These are phyloP conservation scores for Anguilla pacifica DNA, from an alignment of 2,797 vertebrate genomes.

Conservation along the genomic window DNA sequence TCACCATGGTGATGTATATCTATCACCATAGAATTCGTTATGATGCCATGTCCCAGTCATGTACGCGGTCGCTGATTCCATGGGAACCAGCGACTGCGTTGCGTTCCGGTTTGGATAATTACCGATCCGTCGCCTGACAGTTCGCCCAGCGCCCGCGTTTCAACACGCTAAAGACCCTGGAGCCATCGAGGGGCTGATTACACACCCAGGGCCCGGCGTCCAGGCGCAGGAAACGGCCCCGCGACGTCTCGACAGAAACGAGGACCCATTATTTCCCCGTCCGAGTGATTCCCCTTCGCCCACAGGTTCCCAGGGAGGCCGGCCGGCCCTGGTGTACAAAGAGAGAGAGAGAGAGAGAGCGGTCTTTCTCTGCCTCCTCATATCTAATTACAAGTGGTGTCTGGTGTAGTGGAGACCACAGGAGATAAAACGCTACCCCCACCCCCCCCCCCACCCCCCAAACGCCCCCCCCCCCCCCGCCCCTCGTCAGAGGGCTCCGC, in stretches of 20 bases:
- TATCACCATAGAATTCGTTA: not conserved
- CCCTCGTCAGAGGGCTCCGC: slow-evolving; percentile 15
- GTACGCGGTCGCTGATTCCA: not conserved
- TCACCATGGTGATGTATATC: not conserved
- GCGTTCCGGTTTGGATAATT: not conserved
- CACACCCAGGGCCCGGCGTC: not conserved
- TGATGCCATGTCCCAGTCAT: not conserved
- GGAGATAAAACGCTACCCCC: slow-evolving; percentile 28
- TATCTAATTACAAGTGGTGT: slow-evolving; percentile 33
- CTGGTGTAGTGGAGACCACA: slow-evolving; percentile 22
- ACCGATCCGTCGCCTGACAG: not conserved
- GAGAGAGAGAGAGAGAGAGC: not conserved
- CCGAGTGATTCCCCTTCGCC: not conserved
- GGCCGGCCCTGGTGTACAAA: not conserved
- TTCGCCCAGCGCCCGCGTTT: not conserved
- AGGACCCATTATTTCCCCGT: not conserved
- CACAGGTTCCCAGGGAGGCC: not conserved
- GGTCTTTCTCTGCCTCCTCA: slow-evolving; percentile 14
- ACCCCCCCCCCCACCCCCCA: not conserved
- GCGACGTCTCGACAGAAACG: not conserved
- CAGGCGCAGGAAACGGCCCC: not conserved
- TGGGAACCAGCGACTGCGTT: not conserved
- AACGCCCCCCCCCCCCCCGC: not conserved
- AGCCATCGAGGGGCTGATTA: not conserved
- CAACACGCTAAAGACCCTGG: not conserved